Conservation (phyloP, 92 coral and sea anemone genomes). For the Palythoa grandiflora region DNA sequence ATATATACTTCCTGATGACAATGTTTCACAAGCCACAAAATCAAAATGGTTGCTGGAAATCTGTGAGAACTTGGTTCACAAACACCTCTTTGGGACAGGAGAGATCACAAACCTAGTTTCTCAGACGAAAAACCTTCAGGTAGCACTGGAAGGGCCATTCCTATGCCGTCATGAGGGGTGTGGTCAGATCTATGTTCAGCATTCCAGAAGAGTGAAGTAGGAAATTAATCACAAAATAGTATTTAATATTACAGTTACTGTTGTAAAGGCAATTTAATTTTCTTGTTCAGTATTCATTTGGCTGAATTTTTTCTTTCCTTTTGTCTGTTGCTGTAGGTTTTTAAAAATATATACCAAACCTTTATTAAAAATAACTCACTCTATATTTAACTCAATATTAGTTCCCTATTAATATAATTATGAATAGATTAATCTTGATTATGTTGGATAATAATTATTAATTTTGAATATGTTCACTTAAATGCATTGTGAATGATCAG, state of each 20-base stretch:
- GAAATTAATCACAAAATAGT: constrained; percentile 4
- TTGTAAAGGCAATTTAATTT: not conserved
- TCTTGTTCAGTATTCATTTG: constrained; percentile 3
- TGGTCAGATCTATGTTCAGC: not conserved
- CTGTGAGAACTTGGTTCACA: constrained; percentile 29
- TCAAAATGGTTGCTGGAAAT: constrained; percentile 28
- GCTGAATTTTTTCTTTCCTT: constrained; percentile 1
- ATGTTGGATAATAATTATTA: constrained; percentile 5
- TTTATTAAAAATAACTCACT: not conserved
- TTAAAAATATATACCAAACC: not conserved
- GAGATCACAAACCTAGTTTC: constrained; percentile 7
- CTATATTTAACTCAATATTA: not conserved
- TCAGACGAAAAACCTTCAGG: constrained; percentile 32
- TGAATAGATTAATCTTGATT: not conserved
- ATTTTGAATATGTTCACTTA: constrained; percentile 5
- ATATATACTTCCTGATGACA: not conserved
- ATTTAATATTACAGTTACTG: not conserved
- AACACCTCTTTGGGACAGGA: not conserved
- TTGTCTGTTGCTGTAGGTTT: not conserved
- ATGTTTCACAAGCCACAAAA: constrained; percentile 10
- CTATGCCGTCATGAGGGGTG: constrained; percentile 12
- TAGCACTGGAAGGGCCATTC: constrained; percentile 1
- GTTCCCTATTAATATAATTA: constrained; percentile 2
- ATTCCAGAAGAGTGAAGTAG: constrained; percentile 38
- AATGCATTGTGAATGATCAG: not conserved